Evolutionary conservation across 53 echinoderm and acorn worm genomes (phyloP), one percentile per base, ranked within the genome.

Genomic region (Temnopleurus reevesii): DNA sequence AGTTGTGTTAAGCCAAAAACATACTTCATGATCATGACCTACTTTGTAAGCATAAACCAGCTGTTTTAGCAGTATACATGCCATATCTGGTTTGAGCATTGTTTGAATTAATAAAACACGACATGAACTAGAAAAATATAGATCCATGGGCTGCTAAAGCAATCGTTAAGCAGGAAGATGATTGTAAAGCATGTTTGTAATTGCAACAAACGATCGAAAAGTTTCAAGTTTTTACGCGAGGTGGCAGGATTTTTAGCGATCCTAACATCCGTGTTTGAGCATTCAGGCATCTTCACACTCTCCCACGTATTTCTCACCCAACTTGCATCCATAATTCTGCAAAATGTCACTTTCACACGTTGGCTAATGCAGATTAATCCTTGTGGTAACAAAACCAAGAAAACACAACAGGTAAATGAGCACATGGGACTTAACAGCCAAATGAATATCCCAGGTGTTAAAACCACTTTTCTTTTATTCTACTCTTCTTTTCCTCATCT

Each of bases 311-410:
- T 71, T 71, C 36, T 15, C 71, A 71, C 71, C 23, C 41, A n/a
- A 41, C 41, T 41, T 41, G 71, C 71, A 36, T 71, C 21, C 71
- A 38, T 71, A 71, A 71, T 71, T 38, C 23, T 36, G 71, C 41
- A 71, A 71, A n/a, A 71, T 71, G 71, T 71, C 71, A 71, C 71
- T 71, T 38, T 71, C 71, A 71, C 71, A 71, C 71, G 12, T 41
- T 71, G 71, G 71, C 71, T 71, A 71, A 71, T 71, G 71, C 71
- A 71, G 71, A 71, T 71, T 71, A 71, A 36, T 71, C 19, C 41
- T 71, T 71, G 71, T 38, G 71, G 71, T 71, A 71, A 71, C 41
- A 47, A 15, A 5, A 49, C 79, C 49, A 79, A n/a, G 46, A 79
- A 79, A 49, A 79, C 30, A 79, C 34, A 79, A 79, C 79, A 79